A percentile compares a stretch with the other conserved stretches of the same genome.
Evolutionary conservation across 2,113 vertebrate genomes (phyloP).

Genomic region (Myiopsitta monachus): DNA sequence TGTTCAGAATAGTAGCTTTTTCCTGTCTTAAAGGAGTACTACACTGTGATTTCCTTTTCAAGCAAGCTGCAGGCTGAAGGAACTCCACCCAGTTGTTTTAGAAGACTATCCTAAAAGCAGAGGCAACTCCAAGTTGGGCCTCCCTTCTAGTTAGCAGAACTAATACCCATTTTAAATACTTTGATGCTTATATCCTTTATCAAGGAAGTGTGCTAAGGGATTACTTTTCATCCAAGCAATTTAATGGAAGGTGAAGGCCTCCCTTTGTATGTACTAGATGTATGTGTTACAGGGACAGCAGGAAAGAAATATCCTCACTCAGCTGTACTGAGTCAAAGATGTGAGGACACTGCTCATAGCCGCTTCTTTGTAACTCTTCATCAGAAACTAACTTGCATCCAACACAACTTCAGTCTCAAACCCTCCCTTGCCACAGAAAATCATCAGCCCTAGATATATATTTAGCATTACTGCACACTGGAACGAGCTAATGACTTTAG

Average conservation of each 20-base stretch:
- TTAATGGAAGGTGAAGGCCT: background rate
- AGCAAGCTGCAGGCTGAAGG: background rate
- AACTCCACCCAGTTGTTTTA: background rate
- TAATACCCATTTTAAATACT: background rate
- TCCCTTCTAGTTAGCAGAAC: background rate
- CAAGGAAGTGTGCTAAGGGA: background rate
- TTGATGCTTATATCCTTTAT: background rate
- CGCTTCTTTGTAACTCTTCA: background rate
- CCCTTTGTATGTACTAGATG: rapidly evolving
- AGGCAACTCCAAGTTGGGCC: background rate
- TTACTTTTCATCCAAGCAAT: background rate
- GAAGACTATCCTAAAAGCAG: background rate
- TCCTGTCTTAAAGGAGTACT: background rate
- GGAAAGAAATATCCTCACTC: background rate
- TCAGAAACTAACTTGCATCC: background rate
- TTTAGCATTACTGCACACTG: too few relatives aligned
- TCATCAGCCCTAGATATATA: background rate
- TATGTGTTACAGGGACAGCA: background rate
- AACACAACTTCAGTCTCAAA: background rate
- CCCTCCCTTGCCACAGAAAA: background rate
- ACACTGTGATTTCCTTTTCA: background rate
- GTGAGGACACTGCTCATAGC: background rate
- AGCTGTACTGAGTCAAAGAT: background rate
- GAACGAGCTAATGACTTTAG: background rate
- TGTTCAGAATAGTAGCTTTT: background rate